Evolutionary conservation across 53 echinoderm and acorn worm genomes (phyloP).

Genomic region (Stichopus horrens): DNA sequence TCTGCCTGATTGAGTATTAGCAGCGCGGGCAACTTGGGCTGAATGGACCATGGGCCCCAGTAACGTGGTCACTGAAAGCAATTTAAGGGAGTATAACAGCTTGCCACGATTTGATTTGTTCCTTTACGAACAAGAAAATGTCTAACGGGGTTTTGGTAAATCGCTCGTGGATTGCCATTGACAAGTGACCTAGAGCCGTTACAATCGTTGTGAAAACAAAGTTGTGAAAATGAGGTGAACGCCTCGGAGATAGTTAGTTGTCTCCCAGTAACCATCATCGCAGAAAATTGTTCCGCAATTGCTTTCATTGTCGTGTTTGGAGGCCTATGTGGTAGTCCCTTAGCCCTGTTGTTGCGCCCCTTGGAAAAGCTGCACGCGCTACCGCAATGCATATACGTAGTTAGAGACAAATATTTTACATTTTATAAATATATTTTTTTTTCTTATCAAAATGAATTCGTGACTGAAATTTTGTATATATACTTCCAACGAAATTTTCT

Average conservation of each 20-base stretch:
- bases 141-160: too few relatives aligned
- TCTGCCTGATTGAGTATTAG: constrained; percentile 55
- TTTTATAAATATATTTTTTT: not conserved
- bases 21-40: constrained; percentile 41
- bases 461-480: constrained; percentile 8
- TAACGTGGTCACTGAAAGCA: not conserved
- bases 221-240: too few relatives aligned
- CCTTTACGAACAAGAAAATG: too few relatives aligned
- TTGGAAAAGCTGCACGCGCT: constrained; percentile 46
- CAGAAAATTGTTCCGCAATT: too few relatives aligned
- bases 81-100: too few relatives aligned
- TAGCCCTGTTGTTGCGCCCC: constrained; percentile 45
- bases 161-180: too few relatives aligned
- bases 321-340: not conserved
- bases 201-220: too few relatives aligned
- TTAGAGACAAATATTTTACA: constrained; percentile 16
- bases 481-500: not conserved
- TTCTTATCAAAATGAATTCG: not conserved
- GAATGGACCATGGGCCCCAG: not conserved
- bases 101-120: too few relatives aligned
- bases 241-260: too few relatives aligned
- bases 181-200: too few relatives aligned
- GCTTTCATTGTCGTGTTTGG: not conserved
- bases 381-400: constrained; percentile 54
- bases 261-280: too few relatives aligned